Evolutionary conservation across 2,113 vertebrate genomes (phyloP).

Genomic region (Anseranas semipalmata): DNA sequence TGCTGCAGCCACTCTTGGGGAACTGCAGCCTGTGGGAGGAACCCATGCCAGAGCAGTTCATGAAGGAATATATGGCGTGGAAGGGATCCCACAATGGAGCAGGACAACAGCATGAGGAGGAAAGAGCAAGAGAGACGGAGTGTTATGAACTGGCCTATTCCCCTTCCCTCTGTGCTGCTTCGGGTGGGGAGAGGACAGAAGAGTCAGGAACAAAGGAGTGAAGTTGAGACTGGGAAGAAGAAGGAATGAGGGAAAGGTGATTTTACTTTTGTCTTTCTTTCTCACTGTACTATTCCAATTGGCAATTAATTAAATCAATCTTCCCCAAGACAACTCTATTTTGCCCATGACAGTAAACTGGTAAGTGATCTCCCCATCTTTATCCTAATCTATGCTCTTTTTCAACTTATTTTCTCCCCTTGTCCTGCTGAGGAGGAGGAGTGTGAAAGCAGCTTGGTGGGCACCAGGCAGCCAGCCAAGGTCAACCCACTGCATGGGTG

Average conservation of each 20-base stretch:
- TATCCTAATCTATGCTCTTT: background rate
- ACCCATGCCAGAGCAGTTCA: background rate
- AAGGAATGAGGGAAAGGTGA: background rate
- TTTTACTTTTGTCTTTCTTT: background rate
- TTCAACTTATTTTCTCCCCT: background rate
- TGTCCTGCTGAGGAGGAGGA: background rate
- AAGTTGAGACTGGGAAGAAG: background rate
- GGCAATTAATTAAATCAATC: background rate
- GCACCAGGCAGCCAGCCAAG: background rate
- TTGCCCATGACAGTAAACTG: background rate
- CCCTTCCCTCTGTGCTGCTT: rapidly evolving
- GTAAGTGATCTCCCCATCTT: background rate
- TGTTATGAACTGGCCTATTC: background rate
- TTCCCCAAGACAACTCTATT: background rate
- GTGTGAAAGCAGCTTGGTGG: background rate
- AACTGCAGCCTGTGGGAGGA: background rate
- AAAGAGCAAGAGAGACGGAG: background rate
- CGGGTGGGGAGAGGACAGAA: background rate
- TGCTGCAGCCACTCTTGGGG: background rate
- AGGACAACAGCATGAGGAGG: background rate
- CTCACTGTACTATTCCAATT: background rate
- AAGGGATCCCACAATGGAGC: background rate
- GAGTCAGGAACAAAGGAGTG: no score
- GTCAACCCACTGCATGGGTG: background rate
- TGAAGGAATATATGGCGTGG: background rate